Percentiles rank a stretch among this genome's conserved stretches.
Evolutionary conservation across 2,888 invertebrate species (phyloP).

Genomic region (Prostheceraeus crozeri): DNA sequence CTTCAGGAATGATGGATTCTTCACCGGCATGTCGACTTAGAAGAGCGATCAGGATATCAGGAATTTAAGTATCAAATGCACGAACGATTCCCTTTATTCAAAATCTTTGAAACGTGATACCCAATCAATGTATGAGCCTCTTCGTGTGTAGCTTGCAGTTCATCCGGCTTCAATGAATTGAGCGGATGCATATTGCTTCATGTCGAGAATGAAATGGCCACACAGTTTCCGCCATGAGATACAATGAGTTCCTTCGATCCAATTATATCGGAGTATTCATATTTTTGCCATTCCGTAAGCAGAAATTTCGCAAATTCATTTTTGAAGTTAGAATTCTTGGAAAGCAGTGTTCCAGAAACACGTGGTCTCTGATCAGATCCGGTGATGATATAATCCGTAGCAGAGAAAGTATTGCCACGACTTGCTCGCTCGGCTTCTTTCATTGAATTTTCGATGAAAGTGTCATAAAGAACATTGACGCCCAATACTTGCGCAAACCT

Average conservation of each 20-base stretch:
- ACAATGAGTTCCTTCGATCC: constrained; percentile 27
- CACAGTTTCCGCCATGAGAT: constrained; percentile 31
- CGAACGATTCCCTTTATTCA: constrained; percentile 25
- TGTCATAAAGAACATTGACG: constrained; percentile 35
- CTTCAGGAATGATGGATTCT: too few relatives aligned
- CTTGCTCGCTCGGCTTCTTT: constrained; percentile 29
- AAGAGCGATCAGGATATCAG: too few relatives aligned
- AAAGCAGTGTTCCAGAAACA: constrained; percentile 1
- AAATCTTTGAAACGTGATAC: constrained; percentile 28
- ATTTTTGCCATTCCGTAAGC: constrained; percentile 32
- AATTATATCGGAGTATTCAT: constrained; percentile 27
- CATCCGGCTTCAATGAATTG: background rate
- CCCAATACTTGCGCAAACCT: constrained; percentile 26
- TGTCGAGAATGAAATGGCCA: too few relatives aligned
- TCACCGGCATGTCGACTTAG: too few relatives aligned
- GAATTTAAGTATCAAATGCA: constrained; percentile 36
- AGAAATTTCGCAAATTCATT: constrained; percentile 32
- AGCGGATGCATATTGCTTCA: background rate
- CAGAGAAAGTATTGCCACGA: constrained; percentile 22
- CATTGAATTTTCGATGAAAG: constrained; percentile 5
- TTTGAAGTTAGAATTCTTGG: constrained; percentile 35
- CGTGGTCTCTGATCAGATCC: constrained; percentile 31
- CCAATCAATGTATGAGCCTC: too few relatives aligned
- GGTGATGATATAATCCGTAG: constrained; percentile 29
- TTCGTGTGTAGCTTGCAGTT: constrained; percentile 35